Percentiles rank a stretch among this genome's conserved stretches.
Conservation (phyloP, 2,888 invertebrate genomes). For the Pheosia gnoma region DNA sequence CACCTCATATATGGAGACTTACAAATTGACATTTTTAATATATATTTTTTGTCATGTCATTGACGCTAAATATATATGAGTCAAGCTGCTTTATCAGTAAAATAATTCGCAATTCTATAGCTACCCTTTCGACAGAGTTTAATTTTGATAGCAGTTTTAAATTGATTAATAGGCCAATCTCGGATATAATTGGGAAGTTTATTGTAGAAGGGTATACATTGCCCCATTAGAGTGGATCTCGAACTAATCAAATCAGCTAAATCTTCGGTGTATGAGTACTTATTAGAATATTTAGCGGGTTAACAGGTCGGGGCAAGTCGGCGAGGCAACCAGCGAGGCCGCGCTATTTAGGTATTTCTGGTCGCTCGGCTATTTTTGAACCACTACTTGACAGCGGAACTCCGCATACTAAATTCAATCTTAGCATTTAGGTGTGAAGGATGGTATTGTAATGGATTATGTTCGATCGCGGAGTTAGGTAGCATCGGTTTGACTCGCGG, state of each 20-base stretch:
- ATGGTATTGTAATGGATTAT: slow-evolving; percentile 3
- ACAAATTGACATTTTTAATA: no score
- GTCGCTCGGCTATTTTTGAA: slow-evolving; percentile 37
- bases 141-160: no score
- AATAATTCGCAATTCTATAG: no score
- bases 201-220: no score
- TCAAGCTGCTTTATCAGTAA: no score
- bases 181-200: no score
- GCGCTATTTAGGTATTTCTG: slow-evolving; percentile 37
- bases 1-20: no score
- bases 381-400: not conserved
- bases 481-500: not conserved
- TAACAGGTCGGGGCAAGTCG: slow-evolving; percentile 32
- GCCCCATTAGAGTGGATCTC: not conserved
- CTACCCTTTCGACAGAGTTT: no score
- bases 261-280: slow-evolving; percentile 10
- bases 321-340: slow-evolving; percentile 18
- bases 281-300: slow-evolving; percentile 15
- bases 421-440: slow-evolving; percentile 12
- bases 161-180: no score
- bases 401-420: not conserved
- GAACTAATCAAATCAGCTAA: not conserved
- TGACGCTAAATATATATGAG: no score
- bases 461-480: no score
- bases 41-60: no score